Evolutionary conservation across 2,113 vertebrate species (phyloP), one percentile per base, ranked within the genome.

Genomic region (Panurus biarmicus): DNA sequence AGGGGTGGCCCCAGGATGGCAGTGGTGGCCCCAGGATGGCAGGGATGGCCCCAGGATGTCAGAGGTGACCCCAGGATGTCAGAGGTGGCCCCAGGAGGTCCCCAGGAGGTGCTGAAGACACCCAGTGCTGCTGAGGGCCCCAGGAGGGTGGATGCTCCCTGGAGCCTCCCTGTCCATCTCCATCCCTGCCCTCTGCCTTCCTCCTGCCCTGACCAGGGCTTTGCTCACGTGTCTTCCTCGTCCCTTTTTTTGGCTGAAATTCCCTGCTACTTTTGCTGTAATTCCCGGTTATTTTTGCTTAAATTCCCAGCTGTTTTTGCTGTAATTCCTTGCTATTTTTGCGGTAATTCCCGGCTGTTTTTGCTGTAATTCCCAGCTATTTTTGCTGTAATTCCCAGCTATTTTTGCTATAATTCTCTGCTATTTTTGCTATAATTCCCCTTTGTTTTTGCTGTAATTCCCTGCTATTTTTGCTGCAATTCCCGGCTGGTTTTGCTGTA

Each of bases 161-260:
- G 25, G 19, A 38, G 18, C 4, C 40, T n/a, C 58, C 31, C 64
- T 62, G 26, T 3, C 5, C 57, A 10, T 4, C n/a, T 5, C 44
- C 12, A 0, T 24, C 38, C 8, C 31, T 3, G 42, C 65, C 14
- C 44, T 10, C 12, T 7, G 23, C 28, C 60, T 8, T 36, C 35
- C 1, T 2, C 44, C 31, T 14, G 20, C 54, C 45, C 28, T 5
- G 9, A 3, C 1, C 36, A n/a, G 13, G 19, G 12, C 6, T 44
- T n/a, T 38, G 44, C 54, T 60, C 50, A 12, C 29, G 11, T 24
- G 9, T 7, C 56, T 21, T 26, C 6, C 33, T 35, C 35, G 35
- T 19, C 12, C 21, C 4, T 11, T 16, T 31, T 45, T 17, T 28
- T 64, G 8, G 7, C 56, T 36, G 3, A 31, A 69, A 71, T 54